phyloP scores from a whole-genome alignment of 2,888 invertebrate genomes.

The Lissonota sp. region DNA sequence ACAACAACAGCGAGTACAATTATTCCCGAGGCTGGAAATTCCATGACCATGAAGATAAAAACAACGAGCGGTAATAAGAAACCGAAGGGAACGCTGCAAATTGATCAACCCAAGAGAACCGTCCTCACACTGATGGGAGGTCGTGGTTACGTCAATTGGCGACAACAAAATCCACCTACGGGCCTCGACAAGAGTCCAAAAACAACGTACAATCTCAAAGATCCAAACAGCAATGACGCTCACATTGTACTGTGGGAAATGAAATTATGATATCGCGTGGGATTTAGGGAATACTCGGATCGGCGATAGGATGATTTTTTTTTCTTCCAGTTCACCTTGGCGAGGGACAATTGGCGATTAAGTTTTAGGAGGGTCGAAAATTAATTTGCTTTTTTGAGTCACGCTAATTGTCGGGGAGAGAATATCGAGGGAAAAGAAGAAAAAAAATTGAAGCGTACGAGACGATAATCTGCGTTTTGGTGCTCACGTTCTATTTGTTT shows the following conservation, averaged over 20 bases:
- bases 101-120: constrained; percentile 87
- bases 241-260: constrained; percentile 96
- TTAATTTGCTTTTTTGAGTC: constrained; percentile 3
- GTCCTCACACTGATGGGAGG: constrained; percentile 95
- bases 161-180: constrained; percentile 86
- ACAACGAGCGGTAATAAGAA: constrained; percentile 79
- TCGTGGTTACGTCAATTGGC: constrained; percentile 94
- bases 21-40: constrained; percentile 7
- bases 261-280: constrained; percentile 87
- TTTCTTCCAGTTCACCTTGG: not conserved
- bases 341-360: not conserved
- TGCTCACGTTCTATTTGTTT: constrained; percentile 62
- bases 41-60: constrained; percentile 46
- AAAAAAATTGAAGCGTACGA: not conserved
- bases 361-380: constrained; percentile 1
- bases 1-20: not conserved
- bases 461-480: constrained; percentile 48
- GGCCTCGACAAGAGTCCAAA: constrained; percentile 85
- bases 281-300: not conserved
- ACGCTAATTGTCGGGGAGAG: constrained; percentile 2
- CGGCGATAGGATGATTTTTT: not conserved
- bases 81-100: constrained; percentile 79
- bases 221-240: constrained; percentile 93
- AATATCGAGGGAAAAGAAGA: constrained; percentile 1
- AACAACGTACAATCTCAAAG: constrained; percentile 83